Evolutionary conservation across 1,140 invertebrate genomes (phyloP).

Genomic region (Lepidotrigona ventralis): DNA sequence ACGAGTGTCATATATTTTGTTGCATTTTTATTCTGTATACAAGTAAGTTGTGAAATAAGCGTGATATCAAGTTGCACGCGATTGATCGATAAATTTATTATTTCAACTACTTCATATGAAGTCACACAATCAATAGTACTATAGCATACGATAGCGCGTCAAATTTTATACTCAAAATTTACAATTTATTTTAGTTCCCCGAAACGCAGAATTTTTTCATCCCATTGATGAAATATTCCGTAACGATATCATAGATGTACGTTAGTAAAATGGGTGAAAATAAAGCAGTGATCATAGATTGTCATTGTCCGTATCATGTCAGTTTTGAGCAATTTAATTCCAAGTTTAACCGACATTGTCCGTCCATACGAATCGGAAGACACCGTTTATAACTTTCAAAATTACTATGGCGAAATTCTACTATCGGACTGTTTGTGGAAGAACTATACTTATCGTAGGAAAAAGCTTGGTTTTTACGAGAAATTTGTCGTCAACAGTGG

Average conservation of each 20-base stretch:
- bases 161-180: conserved; percentile 32
- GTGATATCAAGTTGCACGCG: neutral
- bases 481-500: conserved; percentile 35
- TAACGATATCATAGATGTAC: conserved; percentile 30
- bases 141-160: neutral
- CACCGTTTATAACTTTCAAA: conserved; percentile 39
- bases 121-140: neutral
- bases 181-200: neutral
- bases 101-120: neutral
- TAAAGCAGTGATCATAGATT: conserved; percentile 11
- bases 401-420: conserved; percentile 30
- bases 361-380: conserved; percentile 49
- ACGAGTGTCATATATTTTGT: conserved; percentile 20
- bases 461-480: conserved; percentile 37
- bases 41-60: conserved; percentile 6
- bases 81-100: conserved; percentile 4
- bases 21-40: neutral
- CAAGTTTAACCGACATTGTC: conserved; percentile 21
- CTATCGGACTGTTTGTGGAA: conserved; percentile 24
- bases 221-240: conserved; percentile 36
- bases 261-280: conserved; percentile 49
- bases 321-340: conserved; percentile 34
- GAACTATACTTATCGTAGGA: conserved; percentile 9
- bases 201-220: neutral
- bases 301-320: conserved; percentile 34